Evolutionary conservation across 2,797 vertebrate genomes (phyloP), one percentile per base, ranked within the genome.

Genomic region (Lindbergichthys nudifrons): DNA sequence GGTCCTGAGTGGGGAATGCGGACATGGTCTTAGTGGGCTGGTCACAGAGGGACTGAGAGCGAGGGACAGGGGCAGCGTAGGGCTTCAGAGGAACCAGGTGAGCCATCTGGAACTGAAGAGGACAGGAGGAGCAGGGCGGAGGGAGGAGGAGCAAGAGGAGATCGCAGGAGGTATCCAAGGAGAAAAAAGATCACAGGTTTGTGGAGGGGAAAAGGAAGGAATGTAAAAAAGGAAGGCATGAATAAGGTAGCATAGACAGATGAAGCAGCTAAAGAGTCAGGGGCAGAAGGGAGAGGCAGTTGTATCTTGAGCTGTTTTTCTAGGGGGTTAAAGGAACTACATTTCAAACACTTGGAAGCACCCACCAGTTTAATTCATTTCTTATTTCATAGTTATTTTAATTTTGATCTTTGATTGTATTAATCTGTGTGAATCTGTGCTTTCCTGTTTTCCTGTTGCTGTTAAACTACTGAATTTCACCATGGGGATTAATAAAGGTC

Each of bases 11-110:
- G 83, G 96, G 96, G 95, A 97, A 97, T 91, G 96, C 97, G 83
- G 96, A 97, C 95, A 96, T 95, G 87, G 96, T 97, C 94, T 96
- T 96, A 92, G 95, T 96, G 70, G 96, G 96, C 89, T 97, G 97
- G 91, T 98, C 97, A 88, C 97, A 97, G 71, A 98, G 95, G 88
- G 97, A 98, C 93, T 97, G 97, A 81, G 97, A 97, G 88, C 97
- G 96, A 77, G 97, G 97, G 75, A 97, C 97, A 66, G 96, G 96
- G 36, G 96, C 96, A 59, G 96, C 96, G 36, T 97, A 97, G 70
- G 97, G 96, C 94, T 97, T 97, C 88, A 97, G 93, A 19, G 97
- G 96, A 86, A 97, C 96, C 85, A 97, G 94, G 90, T 97, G 96
- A 84, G 96, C 97, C 93, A 96, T 96, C 90, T 97, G 96, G 94